Evolutionary conservation across 2,113 vertebrate species (phyloP).

Genomic region (Tragelaphus buxtoni): DNA sequence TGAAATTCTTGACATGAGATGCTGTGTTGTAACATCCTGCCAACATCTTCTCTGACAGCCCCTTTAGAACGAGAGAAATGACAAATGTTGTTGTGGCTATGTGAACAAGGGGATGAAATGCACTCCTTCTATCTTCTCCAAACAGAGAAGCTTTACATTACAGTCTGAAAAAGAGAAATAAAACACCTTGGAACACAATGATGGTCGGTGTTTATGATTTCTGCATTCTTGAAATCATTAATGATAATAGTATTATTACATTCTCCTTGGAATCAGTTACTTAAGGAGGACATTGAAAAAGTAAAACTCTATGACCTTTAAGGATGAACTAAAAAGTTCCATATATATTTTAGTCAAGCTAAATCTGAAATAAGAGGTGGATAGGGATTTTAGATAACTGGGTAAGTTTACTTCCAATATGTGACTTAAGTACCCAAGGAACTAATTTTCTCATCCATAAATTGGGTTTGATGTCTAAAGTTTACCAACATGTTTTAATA

Average conservation of each 20-base stretch:
- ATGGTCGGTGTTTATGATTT: conserved; percentile 46
- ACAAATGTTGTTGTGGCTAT: neutral
- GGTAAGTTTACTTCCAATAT: neutral
- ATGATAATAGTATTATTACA: conserved; percentile 3
- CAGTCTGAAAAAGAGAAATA: accelerated
- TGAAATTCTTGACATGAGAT: neutral
- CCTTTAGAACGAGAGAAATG: neutral
- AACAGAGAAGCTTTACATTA: accelerated
- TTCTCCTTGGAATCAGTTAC: conserved; percentile 54
- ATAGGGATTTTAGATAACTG: neutral
- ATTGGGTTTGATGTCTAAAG: neutral
- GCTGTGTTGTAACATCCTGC: neutral
- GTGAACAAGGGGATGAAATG: neutral
- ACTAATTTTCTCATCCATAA: neutral
- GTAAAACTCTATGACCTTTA: neutral
- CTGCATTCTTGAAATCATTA: conserved; percentile 52
- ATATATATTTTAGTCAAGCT: neutral
- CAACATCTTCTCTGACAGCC: neutral
- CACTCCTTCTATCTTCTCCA: too few species aligned
- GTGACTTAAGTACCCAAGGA: neutral
- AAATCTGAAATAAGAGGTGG: neutral
- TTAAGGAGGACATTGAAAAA: conserved; percentile 26
- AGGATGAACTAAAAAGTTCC: neutral
- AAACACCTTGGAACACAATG: conserved; percentile 14
- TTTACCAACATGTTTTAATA: neutral